phyloP scores from a whole-genome alignment of 2,888 invertebrate genomes.

The Miltochrista miniata region DNA sequence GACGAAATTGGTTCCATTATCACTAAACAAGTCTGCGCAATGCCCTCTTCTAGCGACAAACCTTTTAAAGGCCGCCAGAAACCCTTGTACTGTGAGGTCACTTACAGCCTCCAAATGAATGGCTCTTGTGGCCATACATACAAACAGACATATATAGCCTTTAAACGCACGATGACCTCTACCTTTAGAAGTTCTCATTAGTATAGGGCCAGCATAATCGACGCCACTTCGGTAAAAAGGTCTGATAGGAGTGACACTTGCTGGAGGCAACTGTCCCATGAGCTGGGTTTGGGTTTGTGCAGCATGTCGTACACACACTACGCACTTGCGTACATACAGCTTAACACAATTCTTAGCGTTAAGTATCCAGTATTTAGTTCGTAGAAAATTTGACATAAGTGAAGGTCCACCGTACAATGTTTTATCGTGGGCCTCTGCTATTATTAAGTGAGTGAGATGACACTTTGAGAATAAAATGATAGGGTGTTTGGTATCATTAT shows the following conservation, averaged over 20 bases:
- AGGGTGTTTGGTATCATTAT: neutral
- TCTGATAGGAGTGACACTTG: conserved; percentile 12
- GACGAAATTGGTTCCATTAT: conserved; percentile 5
- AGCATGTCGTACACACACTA: neutral
- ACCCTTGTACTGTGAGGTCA: conserved; percentile 33
- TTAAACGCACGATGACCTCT: conserved; percentile 21
- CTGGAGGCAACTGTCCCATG: conserved; percentile 26
- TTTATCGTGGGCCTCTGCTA: conserved; percentile 1
- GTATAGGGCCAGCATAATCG: conserved; percentile 26
- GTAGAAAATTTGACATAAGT: conserved; percentile 3
- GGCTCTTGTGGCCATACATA: conserved; percentile 34
- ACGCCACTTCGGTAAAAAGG: conserved; percentile 18
- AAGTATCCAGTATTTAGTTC: conserved; percentile 6
- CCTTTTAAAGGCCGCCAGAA: conserved; percentile 24
- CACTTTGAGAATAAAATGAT: neutral
- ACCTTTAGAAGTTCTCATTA: conserved; percentile 13
- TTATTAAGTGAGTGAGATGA: neutral
- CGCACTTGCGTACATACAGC: neutral
- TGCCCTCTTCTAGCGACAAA: conserved; percentile 25
- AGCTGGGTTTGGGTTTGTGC: conserved; percentile 4
- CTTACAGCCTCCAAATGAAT: conserved; percentile 41
- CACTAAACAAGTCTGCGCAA: conserved; percentile 21
- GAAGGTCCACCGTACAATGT: conserved; percentile 12
- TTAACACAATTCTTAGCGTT: neutral
- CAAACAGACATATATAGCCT: conserved; percentile 24